These are phyloP conservation scores for Melanophora roralis DNA, from an alignment of 2,888 invertebrate genomes.

Conservation along the genomic window DNA sequence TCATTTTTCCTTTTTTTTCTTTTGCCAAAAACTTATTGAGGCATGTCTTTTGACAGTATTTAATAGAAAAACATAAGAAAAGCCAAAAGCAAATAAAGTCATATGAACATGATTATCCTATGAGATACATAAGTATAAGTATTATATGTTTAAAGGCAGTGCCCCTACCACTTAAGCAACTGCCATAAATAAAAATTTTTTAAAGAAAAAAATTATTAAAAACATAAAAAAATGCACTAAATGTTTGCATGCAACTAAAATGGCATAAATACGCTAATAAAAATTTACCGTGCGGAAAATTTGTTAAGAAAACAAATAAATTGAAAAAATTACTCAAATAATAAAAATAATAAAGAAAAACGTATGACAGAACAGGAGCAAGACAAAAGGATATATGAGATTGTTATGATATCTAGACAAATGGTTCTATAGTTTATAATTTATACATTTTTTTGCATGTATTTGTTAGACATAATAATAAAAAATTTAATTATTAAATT, in stretches of 20 bases:
- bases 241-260: constrained; percentile 52
- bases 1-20: constrained; percentile 14
- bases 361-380: background rate
- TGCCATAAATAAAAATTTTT: constrained; percentile 45
- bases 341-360: background rate
- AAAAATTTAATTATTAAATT: constrained; percentile 1
- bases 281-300: constrained; percentile 76
- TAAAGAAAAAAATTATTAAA: constrained; percentile 1
- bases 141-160: background rate
- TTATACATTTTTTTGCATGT: constrained; percentile 6
- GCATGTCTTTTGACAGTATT: constrained; percentile 52
- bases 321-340: constrained; percentile 56
- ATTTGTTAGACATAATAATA: constrained; percentile 13
- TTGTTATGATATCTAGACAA: background rate
- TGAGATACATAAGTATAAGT: constrained; percentile 24
- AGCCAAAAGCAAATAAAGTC: background rate
- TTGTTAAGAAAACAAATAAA: constrained; percentile 74
- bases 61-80: constrained; percentile 15
- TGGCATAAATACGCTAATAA: constrained; percentile 69
- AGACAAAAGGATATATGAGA: background rate
- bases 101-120: constrained; percentile 50
- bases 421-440: too few species aligned
- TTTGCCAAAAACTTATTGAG: constrained; percentile 49
- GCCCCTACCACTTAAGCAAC: constrained; percentile 34
- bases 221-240: constrained; percentile 31